Conservation (phyloP, 2,113 vertebrate species). For the Electrona antarctica region DNA sequence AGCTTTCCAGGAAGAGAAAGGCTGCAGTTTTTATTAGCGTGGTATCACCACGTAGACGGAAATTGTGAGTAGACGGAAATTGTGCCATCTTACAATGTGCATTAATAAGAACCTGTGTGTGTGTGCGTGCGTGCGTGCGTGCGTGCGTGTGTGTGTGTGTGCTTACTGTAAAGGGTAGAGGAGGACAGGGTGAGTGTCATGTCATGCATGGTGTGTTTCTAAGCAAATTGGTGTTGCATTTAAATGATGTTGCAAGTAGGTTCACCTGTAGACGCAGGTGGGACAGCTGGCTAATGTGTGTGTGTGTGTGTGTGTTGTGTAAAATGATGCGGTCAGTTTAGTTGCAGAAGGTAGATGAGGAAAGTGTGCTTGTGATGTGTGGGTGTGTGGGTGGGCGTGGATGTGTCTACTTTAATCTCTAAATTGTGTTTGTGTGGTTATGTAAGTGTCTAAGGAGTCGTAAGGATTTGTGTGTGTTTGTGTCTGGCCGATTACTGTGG, state of each 20-base stretch:
- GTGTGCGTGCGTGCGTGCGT: background rate
- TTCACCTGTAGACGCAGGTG: constrained; percentile 25
- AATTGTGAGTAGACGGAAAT: no score
- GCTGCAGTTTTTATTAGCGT: no score
- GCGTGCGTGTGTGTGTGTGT: constrained; percentile 5
- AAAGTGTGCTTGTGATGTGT: background rate
- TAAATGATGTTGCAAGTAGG: constrained; percentile 30
- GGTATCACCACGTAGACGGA: no score
- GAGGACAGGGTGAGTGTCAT: constrained; percentile 1
- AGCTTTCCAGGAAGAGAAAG: no score
- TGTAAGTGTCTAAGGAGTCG: background rate
- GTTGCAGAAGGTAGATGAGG: constrained; percentile 37
- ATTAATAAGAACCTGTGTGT: background rate
- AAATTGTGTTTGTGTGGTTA: background rate
- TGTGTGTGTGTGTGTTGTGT: constrained; percentile 5
- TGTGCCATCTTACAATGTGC: no score
- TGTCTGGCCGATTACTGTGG: constrained; percentile 22
- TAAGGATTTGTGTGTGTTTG: constrained; percentile 9
- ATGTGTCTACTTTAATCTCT: background rate
- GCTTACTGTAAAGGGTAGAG: constrained; percentile 8
- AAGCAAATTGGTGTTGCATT: constrained; percentile 20
- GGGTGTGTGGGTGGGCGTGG: background rate
- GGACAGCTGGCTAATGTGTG: constrained; percentile 46
- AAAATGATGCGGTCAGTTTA: background rate
- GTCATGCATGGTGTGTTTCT: constrained; percentile 5